phyloP scores from a whole-genome alignment of 2,888 invertebrate species.

The Microplitis deprimator region DNA sequence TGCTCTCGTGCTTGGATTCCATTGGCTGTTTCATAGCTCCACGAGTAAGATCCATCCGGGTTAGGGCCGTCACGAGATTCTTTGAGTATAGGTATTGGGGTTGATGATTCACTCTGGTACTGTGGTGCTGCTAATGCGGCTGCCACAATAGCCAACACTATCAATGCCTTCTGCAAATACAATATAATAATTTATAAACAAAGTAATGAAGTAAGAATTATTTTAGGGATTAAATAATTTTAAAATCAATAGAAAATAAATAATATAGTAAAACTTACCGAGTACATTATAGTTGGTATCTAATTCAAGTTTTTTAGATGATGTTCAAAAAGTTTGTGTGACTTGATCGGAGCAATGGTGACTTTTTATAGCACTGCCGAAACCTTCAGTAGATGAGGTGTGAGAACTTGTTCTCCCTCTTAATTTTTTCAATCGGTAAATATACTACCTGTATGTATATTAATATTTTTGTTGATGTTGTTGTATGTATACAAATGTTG shows the following conservation, averaged over 20 bases:
- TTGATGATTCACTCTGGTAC: constrained; percentile 46
- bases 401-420: constrained; percentile 45
- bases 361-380: constrained; percentile 47
- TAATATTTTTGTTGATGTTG: background rate
- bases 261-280: background rate
- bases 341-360: constrained; percentile 31
- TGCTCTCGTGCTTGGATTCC: constrained; percentile 68
- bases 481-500: background rate
- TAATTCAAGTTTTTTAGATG: constrained; percentile 25
- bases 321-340: constrained; percentile 25
- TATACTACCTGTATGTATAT: constrained; percentile 11
- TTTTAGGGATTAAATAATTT: background rate
- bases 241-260: background rate
- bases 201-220: background rate
- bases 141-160: constrained; percentile 49
- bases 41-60: constrained; percentile 66
- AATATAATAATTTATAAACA: background rate
- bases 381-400: constrained; percentile 39
- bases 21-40: constrained; percentile 71
- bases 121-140: constrained; percentile 53
- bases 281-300: background rate
- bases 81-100: constrained; percentile 62
- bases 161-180: constrained; percentile 35
- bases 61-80: constrained; percentile 64
- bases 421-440: constrained; percentile 15